These are phyloP conservation scores for Trialeurodes vaporariorum DNA, from an alignment of 1,140 invertebrate species.

Conservation along the genomic window DNA sequence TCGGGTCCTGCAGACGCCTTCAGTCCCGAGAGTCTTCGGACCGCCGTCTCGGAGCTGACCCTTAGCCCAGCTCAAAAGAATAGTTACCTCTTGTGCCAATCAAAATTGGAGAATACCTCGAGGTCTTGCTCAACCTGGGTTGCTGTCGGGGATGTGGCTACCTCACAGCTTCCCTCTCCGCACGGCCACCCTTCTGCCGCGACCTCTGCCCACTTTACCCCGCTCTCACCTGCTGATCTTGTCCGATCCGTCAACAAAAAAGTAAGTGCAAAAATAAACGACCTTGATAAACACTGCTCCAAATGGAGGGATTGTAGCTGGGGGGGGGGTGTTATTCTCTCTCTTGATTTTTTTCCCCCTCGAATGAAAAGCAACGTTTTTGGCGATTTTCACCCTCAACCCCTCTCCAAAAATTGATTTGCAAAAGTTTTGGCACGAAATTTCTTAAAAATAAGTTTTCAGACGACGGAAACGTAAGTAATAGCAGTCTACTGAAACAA, in stretches of 20 bases:
- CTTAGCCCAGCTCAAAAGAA: slow-evolving; percentile 43
- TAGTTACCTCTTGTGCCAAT: slow-evolving; percentile 42
- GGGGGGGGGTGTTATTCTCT: too few relatives aligned
- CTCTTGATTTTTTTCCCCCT: too few relatives aligned
- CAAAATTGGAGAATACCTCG: slow-evolving; percentile 51
- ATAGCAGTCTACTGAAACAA: too few relatives aligned
- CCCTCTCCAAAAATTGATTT: too few relatives aligned
- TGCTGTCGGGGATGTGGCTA: slow-evolving; percentile 58
- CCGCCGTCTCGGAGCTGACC: slow-evolving; percentile 52
- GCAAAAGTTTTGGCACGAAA: too few relatives aligned
- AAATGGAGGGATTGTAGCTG: too few relatives aligned
- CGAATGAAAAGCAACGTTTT: too few relatives aligned
- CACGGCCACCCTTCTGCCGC: slow-evolving; percentile 42
- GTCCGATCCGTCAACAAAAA: slow-evolving; percentile 72
- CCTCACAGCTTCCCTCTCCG: slow-evolving; percentile 58
- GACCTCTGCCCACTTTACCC: slow-evolving; percentile 36
- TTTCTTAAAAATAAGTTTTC: too few relatives aligned
- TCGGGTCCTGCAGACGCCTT: slow-evolving; percentile 20
- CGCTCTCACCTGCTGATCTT: slow-evolving; percentile 58
- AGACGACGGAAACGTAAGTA: too few relatives aligned
- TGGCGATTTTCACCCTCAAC: too few relatives aligned
- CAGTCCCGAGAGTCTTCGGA: slow-evolving; percentile 19
- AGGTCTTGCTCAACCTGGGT: slow-evolving; percentile 79
- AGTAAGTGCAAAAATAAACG: too few relatives aligned
- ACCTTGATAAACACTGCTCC: too few relatives aligned